These are phyloP conservation scores for Macrobrachium nipponense DNA, from an alignment of 1,140 invertebrate species.

Conservation along the genomic window DNA sequence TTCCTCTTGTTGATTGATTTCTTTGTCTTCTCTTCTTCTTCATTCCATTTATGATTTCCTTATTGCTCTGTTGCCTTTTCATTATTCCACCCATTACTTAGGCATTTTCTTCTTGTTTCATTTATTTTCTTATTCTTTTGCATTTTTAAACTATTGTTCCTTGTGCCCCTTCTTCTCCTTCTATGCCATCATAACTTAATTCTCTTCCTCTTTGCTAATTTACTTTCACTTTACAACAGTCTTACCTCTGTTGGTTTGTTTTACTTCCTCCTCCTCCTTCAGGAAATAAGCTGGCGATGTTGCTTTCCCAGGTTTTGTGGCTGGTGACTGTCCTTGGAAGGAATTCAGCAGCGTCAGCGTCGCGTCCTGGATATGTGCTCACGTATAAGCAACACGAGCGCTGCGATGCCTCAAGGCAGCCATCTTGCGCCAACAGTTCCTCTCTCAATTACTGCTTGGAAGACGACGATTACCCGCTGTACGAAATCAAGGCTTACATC, in stretches of 20 bases:
- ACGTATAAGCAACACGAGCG: neutral
- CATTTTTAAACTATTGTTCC: neutral
- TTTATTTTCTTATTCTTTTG: no score
- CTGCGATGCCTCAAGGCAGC: conserved; percentile 41
- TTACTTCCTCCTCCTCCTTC: neutral
- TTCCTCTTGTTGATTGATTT: no score
- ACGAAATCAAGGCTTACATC: conserved; percentile 64
- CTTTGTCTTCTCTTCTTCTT: neutral
- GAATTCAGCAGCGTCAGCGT: no score
- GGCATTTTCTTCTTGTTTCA: neutral
- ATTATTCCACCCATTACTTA: neutral
- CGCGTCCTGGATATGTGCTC: no score
- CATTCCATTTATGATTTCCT: neutral
- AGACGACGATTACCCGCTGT: conserved; percentile 64
- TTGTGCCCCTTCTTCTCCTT: neutral
- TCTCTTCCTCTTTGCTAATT: neutral
- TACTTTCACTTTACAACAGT: neutral
- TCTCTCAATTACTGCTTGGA: conserved; percentile 60
- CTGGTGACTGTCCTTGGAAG: no score
- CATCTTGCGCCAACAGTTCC: conserved; percentile 55
- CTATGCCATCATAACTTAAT: no score
- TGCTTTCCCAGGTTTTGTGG: no score
- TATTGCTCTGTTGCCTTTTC: neutral
- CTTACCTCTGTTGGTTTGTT: neutral
- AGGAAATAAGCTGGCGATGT: no score